Conservation (phyloP, 37 sponge, comb jelly and placozoan genomes). For the Halisarca cf. caerulea region DNA sequence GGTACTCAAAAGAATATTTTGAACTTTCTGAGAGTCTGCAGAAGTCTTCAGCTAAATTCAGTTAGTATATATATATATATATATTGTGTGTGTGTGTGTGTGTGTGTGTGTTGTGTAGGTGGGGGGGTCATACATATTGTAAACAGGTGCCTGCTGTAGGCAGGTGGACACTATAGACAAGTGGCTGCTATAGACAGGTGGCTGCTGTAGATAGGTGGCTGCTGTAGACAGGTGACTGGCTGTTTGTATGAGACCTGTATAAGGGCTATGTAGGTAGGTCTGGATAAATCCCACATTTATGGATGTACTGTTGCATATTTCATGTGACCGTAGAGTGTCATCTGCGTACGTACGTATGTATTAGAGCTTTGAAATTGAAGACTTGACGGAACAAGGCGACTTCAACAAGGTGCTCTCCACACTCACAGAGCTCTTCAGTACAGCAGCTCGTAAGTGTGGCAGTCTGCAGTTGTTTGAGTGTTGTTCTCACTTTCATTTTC, state of each 20-base stretch:
- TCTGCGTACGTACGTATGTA: neutral
- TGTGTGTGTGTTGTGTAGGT: neutral
- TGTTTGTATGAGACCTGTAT: too few species aligned
- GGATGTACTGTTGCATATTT: too few species aligned
- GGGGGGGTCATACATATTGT: neutral
- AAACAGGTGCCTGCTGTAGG: neutral
- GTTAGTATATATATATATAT: neutral
- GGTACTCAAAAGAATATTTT: conserved; percentile 67
- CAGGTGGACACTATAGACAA: too few species aligned
- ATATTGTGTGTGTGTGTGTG: conserved; percentile 12
- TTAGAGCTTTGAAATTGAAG: conserved; percentile 13
- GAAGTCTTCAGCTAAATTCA: conserved; percentile 46
- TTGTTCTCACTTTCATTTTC: neutral
- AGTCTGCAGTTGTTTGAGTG: neutral
- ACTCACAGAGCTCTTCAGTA: conserved; percentile 54
- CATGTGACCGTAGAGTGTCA: too few species aligned
- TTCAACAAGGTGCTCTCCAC: conserved; percentile 56
- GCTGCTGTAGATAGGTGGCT: too few species aligned
- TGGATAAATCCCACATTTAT: too few species aligned
- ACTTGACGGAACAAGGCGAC: conserved; percentile 42
- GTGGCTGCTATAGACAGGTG: neutral
- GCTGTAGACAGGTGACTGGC: too few species aligned
- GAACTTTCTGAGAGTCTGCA: conserved; percentile 72
- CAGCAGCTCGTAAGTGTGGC: conserved; percentile 50
- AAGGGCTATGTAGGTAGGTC: too few species aligned